Percentiles rank a stretch among this genome's conserved stretches.
Conservation (phyloP, 2,797 vertebrate species). For the Eptatretus atami region DNA sequence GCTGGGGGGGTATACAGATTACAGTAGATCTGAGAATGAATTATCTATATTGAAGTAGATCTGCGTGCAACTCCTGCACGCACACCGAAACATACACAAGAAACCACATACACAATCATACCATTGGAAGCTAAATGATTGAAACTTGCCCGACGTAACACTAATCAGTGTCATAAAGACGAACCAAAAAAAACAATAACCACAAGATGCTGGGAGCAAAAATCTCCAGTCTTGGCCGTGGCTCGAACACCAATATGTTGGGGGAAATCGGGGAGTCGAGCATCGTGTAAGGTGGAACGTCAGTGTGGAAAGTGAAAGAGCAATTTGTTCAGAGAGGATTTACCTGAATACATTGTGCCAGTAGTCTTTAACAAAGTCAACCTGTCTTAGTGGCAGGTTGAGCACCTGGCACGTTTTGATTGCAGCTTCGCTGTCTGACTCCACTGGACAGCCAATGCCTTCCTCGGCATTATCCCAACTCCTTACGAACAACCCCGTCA, state of each 20-base stretch:
- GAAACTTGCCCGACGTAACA: too few relatives aligned
- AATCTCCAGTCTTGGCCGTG: too few relatives aligned
- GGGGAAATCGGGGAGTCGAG: not conserved
- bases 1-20: too few relatives aligned
- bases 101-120: too few relatives aligned
- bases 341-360: conserved; percentile 92
- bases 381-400: conserved; percentile 54
- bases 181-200: too few relatives aligned
- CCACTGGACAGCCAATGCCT: conserved; percentile 18
- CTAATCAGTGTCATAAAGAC: not conserved
- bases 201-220: too few relatives aligned
- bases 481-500: conserved; percentile 75
- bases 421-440: conserved; percentile 64
- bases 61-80: too few relatives aligned
- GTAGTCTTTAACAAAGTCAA: conserved; percentile 72
- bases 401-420: conserved; percentile 36
- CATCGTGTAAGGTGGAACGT: not conserved
- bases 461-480: conserved; percentile 80
- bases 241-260: not conserved
- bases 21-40: too few relatives aligned
- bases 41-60: too few relatives aligned
- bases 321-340: not conserved
- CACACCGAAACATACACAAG: too few relatives aligned
- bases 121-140: too few relatives aligned
- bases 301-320: not conserved